Evolutionary conservation across 2,888 invertebrate species (phyloP).

Genomic region (Formica aserva): DNA sequence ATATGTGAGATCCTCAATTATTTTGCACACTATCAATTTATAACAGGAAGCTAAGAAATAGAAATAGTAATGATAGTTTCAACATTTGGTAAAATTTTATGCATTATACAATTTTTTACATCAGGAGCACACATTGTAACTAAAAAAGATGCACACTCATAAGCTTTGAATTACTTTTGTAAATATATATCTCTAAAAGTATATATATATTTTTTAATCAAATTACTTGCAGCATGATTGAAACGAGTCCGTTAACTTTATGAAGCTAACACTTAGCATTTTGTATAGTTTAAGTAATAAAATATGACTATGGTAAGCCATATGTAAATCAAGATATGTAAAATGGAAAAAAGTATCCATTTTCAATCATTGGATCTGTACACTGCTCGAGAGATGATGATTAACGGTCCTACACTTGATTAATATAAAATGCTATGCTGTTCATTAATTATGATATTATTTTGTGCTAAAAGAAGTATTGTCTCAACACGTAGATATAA

Average conservation of each 20-base stretch:
- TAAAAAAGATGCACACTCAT: constrained; percentile 55
- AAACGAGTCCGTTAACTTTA: constrained; percentile 70
- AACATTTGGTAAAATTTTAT: constrained; percentile 29
- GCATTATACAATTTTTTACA: constrained; percentile 58
- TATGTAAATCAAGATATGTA: constrained; percentile 13
- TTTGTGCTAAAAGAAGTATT: constrained; percentile 2
- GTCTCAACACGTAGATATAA: neutral
- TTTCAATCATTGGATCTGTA: constrained; percentile 25
- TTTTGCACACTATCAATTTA: constrained; percentile 46
- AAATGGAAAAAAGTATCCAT: neutral
- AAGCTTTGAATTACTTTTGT: constrained; percentile 72
- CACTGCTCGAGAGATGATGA: constrained; percentile 56
- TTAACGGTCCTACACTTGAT: constrained; percentile 68
- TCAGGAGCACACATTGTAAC: constrained; percentile 58
- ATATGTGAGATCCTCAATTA: constrained; percentile 59
- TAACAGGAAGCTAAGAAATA: neutral
- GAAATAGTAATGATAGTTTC: neutral
- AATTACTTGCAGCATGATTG: constrained; percentile 72
- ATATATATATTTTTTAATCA: constrained; percentile 79
- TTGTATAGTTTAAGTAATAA: constrained; percentile 68
- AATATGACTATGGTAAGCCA: constrained; percentile 46
- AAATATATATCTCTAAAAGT: constrained; percentile 73
- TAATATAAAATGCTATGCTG: constrained; percentile 54
- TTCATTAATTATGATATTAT: constrained; percentile 28
- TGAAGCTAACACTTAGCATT: constrained; percentile 59